A percentile compares a stretch with the other conserved stretches of the same genome.
Conservation (phyloP, 2,888 invertebrate genomes). For the Drosophila austrosaltans region DNA sequence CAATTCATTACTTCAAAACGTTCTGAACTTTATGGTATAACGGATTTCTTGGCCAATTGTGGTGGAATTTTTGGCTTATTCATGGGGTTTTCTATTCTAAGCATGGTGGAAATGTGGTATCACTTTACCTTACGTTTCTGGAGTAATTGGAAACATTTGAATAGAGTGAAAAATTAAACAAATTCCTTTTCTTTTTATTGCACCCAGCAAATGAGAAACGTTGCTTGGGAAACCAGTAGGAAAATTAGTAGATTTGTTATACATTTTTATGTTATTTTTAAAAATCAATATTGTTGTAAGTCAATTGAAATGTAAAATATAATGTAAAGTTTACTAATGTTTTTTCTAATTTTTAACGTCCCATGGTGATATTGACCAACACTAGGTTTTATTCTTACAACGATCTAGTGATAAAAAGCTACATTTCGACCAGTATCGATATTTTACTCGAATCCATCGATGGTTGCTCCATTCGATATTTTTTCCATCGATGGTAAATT, state of each 20-base stretch:
- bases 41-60: constrained; percentile 88
- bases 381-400: too few species aligned
- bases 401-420: too few species aligned
- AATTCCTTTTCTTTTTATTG: background rate
- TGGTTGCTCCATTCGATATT: too few species aligned
- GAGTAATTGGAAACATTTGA: constrained; percentile 60
- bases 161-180: constrained; percentile 15
- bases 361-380: too few species aligned
- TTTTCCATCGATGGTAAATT: too few species aligned
- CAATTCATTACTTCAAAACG: constrained; percentile 88
- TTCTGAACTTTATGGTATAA: constrained; percentile 87
- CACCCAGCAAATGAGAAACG: background rate
- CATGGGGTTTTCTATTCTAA: constrained; percentile 82
- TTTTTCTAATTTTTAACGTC: background rate
- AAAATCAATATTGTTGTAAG: background rate
- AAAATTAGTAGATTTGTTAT: background rate
- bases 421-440: too few species aligned
- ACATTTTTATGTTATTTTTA: background rate
- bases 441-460: too few species aligned
- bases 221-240: constrained; percentile 21
- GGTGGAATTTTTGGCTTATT: constrained; percentile 86
- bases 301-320: background rate
- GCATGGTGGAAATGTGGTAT: constrained; percentile 85
- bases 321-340: background rate
- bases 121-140: constrained; percentile 82